Evolutionary conservation across 2,113 vertebrate genomes (phyloP).

Genomic region (Elephantulus edwardii): DNA sequence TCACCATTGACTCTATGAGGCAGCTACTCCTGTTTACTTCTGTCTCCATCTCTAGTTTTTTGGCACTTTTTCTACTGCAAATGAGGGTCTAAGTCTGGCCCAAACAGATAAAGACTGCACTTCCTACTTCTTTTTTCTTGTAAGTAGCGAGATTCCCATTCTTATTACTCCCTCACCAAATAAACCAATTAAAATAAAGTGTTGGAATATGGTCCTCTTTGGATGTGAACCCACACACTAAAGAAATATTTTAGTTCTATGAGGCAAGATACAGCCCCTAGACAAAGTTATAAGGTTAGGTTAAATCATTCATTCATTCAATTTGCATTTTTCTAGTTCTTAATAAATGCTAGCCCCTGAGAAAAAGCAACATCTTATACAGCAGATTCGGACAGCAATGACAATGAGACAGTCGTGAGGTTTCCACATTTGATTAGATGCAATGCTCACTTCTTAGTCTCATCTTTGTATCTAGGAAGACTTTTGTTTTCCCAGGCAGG

Average conservation of each 20-base stretch:
- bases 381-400: not conserved
- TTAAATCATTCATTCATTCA: constrained; percentile 13
- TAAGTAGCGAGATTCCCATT: too few species aligned
- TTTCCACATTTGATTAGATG: constrained; percentile 47
- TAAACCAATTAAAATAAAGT: not conserved
- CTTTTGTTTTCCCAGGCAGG: constrained; percentile 31
- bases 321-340: not conserved
- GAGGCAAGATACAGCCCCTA: not conserved
- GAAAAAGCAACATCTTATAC: constrained; percentile 22
- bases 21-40: too few species aligned
- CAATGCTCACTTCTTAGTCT: constrained; percentile 41
- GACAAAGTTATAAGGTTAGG: not conserved
- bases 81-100: too few species aligned
- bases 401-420: constrained; percentile 21
- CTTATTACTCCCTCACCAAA: not conserved
- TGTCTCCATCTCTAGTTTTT: too few species aligned
- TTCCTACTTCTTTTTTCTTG: too few species aligned
- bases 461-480: constrained; percentile 48
- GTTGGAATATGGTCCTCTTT: not conserved
- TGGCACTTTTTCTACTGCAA: too few species aligned
- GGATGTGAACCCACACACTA: not conserved
- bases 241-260: not conserved
- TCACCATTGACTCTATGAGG: too few species aligned
- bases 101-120: too few species aligned
- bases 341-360: not conserved